Evolutionary conservation across 2,113 vertebrate species (phyloP).

Genomic region (Brachyhypopomus occidentalis): DNA sequence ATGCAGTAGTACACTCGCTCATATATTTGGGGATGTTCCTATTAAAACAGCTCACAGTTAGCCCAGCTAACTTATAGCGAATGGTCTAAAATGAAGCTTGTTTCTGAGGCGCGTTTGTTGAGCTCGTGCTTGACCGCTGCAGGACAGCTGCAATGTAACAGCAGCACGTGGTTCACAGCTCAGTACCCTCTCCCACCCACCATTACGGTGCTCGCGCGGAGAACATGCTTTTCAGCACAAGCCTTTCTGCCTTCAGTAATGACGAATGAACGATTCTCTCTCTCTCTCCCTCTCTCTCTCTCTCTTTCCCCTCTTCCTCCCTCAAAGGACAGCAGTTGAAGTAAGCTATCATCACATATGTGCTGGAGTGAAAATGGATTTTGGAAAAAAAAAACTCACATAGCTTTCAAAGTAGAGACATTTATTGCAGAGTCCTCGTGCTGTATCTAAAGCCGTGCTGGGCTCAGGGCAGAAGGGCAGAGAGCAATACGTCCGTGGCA

Average conservation of each 20-base stretch:
- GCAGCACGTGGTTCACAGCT: background rate
- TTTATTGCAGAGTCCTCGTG: constrained; percentile 60
- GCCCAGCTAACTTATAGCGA: too few species aligned
- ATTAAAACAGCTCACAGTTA: too few species aligned
- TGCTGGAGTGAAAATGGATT: constrained; percentile 41
- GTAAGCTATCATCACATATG: constrained; percentile 63
- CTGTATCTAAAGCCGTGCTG: constrained; percentile 58
- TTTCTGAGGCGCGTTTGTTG: background rate
- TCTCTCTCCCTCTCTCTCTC: background rate
- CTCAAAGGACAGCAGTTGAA: constrained; percentile 35
- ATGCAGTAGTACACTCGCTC: too few species aligned
- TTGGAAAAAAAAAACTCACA: constrained; percentile 21
- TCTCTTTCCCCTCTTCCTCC: constrained; percentile 27
- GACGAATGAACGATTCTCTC: background rate
- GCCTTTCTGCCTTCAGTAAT: background rate
- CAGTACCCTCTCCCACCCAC: background rate
- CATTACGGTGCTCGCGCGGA: constrained; percentile 13
- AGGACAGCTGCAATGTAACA: constrained; percentile 17
- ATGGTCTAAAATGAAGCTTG: too few species aligned
- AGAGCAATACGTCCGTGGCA: constrained; percentile 14
- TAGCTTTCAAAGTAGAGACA: constrained; percentile 57
- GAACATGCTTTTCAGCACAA: constrained; percentile 4
- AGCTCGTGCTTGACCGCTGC: constrained; percentile 6
- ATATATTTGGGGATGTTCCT: too few species aligned
- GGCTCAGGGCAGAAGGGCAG: constrained; percentile 57